These are phyloP conservation scores for Capitella teleta DNA, from an alignment of 1,140 invertebrate species.

Conservation along the genomic window DNA sequence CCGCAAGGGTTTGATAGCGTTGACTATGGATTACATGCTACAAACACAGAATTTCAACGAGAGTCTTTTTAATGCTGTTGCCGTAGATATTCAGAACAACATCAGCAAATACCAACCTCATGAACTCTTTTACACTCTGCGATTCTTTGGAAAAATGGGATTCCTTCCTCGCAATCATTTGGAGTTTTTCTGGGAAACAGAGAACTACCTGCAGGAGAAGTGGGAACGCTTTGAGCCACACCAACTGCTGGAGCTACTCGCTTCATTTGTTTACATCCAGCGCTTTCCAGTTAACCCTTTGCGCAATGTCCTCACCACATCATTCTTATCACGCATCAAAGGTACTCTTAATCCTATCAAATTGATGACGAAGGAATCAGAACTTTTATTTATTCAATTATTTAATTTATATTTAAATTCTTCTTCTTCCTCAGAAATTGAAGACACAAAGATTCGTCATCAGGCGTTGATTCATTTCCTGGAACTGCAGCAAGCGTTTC, in stretches of 20 bases:
- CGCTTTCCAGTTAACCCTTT: slow-evolving; percentile 55
- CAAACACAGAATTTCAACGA: slow-evolving; percentile 49
- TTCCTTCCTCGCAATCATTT: slow-evolving; percentile 46
- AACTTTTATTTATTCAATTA: too few species aligned
- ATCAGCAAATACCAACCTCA: slow-evolving; percentile 43
- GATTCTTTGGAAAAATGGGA: slow-evolving; percentile 53
- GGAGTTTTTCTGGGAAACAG: slow-evolving; percentile 52
- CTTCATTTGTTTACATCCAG: slow-evolving; percentile 55
- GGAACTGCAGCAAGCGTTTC: too few species aligned
- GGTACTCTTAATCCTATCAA: too few species aligned
- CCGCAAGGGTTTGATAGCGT: slow-evolving; percentile 48
- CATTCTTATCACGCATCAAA: slow-evolving; percentile 53
- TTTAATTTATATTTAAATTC: too few species aligned
- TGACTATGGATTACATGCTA: slow-evolving; percentile 53
- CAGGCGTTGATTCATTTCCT: too few species aligned
- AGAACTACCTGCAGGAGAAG: slow-evolving; percentile 48
- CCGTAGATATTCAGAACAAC: slow-evolving; percentile 49
- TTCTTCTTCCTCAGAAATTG: too few species aligned
- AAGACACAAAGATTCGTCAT: too few species aligned
- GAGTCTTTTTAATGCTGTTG: slow-evolving; percentile 49
- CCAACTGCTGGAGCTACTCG: slow-evolving; percentile 51
- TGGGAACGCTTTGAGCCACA: slow-evolving; percentile 51
- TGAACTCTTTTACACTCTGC: slow-evolving; percentile 50
- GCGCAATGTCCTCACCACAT: slow-evolving; percentile 50
- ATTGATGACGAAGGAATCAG: too few species aligned